Conservation (phyloP, 2,113 vertebrate genomes). For the Myrmecobius fasciatus region DNA sequence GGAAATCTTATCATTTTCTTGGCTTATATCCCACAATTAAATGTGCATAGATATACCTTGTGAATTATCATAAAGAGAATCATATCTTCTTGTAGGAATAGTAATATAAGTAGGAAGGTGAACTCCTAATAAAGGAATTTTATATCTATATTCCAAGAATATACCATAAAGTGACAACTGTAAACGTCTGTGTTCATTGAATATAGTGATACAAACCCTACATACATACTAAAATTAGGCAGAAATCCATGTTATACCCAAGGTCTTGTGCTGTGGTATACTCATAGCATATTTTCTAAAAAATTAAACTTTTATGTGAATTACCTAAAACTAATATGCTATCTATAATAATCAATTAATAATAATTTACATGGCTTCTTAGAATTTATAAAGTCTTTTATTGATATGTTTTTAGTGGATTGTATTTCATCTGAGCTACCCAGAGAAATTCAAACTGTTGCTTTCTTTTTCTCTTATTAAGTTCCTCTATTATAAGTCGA, state of each 20-base stretch:
- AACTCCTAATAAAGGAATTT: constrained; percentile 31
- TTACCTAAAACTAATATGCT: neutral
- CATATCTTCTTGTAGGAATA: constrained; percentile 45
- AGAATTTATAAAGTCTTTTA: constrained; percentile 1
- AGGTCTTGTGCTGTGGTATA: neutral
- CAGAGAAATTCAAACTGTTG: constrained; percentile 18
- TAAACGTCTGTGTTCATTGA: constrained; percentile 34
- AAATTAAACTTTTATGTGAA: neutral
- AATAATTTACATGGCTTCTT: constrained; percentile 15
- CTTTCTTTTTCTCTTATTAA: constrained; percentile 18
- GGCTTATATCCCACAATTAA: constrained; percentile 33
- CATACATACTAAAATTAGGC: neutral
- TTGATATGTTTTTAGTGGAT: neutral
- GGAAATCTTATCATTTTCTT: constrained; percentile 58
- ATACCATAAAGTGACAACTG: constrained; percentile 47
- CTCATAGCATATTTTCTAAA: neutral
- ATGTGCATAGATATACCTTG: constrained; percentile 43
- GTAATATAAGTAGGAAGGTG: constrained; percentile 58
- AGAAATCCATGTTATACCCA: neutral
- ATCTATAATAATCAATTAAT: neutral
- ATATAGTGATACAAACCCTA: constrained; percentile 13
- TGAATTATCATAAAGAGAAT: constrained; percentile 58
- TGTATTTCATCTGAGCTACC: constrained; percentile 3
- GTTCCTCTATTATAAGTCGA: constrained; percentile 8
- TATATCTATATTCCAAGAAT: neutral